Percentiles rank a stretch among this genome's conserved stretches.
Conservation (phyloP, 2,888 invertebrate genomes). For the Dorcus parallelipipedus region DNA sequence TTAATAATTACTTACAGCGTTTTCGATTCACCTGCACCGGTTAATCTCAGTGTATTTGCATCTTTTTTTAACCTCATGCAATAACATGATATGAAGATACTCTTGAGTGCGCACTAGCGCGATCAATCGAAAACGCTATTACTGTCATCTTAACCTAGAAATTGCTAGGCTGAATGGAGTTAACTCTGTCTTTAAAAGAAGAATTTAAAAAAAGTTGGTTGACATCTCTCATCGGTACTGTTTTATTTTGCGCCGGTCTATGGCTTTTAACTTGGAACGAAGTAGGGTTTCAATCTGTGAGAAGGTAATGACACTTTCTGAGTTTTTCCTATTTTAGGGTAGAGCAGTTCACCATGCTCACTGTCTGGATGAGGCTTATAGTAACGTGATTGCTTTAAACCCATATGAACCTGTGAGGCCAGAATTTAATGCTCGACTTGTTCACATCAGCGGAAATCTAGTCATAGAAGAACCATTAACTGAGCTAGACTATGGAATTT, state of each 20-base stretch:
- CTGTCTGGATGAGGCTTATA: slow-evolving; percentile 75
- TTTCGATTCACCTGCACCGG: too few species aligned
- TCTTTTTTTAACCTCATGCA: too few species aligned
- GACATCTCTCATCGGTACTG: slow-evolving; percentile 65
- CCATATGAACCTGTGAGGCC: slow-evolving; percentile 49
- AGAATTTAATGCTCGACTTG: slow-evolving; percentile 69
- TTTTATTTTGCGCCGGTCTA: slow-evolving; percentile 64
- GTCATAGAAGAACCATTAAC: slow-evolving; percentile 76
- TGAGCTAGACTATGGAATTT: slow-evolving; percentile 82
- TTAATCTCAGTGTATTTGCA: too few species aligned
- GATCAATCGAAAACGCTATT: too few species aligned
- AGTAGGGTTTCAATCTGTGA: slow-evolving; percentile 49
- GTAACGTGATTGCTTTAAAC: slow-evolving; percentile 55
- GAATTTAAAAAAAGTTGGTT: slow-evolving; percentile 71
- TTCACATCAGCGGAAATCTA: slow-evolving; percentile 74
- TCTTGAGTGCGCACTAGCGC: too few species aligned
- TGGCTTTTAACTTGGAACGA: slow-evolving; percentile 82
- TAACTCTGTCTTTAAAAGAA: slow-evolving; percentile 37
- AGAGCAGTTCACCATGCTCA: slow-evolving; percentile 76
- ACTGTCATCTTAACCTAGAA: too few species aligned
- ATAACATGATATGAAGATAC: too few species aligned
- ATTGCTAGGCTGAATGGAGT: slow-evolving; percentile 20
- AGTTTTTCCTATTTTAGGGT: slow-evolving; percentile 52
- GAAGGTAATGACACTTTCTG: not conserved
- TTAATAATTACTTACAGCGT: too few species aligned